Evolutionary conservation across 2,113 vertebrate species (phyloP), one percentile per base, ranked within the genome.

Genomic region (Hymenochirus boettgeri): DNA sequence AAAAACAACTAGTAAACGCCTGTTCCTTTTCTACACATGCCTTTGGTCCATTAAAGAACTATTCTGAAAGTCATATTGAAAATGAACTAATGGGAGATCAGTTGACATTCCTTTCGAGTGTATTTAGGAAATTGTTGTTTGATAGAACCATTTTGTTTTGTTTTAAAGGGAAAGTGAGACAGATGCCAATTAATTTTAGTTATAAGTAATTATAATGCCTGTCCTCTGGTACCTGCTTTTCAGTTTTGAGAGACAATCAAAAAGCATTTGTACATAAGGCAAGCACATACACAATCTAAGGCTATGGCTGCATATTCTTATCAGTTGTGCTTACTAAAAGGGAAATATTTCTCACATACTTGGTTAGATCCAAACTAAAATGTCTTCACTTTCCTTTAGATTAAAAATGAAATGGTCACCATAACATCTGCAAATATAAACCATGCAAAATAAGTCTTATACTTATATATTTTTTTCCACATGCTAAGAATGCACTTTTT

Each of bases 401-500:
- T 7, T 33, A 7, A 33, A 12, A 4, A 2, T 33, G 31, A 7
- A 35, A 35, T 35, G 33, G 7, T 13, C 4, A 35, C 10, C 33
- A 35, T 35, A 35, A 35, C 33, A 35, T 4, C 33, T 13, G 15
- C 33, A 35, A 31, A 13, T 35, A 13, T 4, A 35, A n/a, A n/a
- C 33, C 10, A 35, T 7, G 7, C 10, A 31, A 31, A 4, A 31
- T 10, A 31, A 11, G 33, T 35, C 4, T 35, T 1, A 8, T 7
- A 35, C 33, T 33, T 35, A 12, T 19, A 35, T n/a, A n/a, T n/a
- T n/a, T n/a, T n/a, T n/a, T n/a, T n/a, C 19, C 27, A 37, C 29
- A 15, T 37, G 1, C 31, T 24, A 7, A 6, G 9, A 57, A 65
- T 65, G 39, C 53, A 57, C n/a, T 29, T 35, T 26, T 45, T n/a